phyloP scores from a whole-genome alignment of 1,140 invertebrate species.

The Uloborus diversus region DNA sequence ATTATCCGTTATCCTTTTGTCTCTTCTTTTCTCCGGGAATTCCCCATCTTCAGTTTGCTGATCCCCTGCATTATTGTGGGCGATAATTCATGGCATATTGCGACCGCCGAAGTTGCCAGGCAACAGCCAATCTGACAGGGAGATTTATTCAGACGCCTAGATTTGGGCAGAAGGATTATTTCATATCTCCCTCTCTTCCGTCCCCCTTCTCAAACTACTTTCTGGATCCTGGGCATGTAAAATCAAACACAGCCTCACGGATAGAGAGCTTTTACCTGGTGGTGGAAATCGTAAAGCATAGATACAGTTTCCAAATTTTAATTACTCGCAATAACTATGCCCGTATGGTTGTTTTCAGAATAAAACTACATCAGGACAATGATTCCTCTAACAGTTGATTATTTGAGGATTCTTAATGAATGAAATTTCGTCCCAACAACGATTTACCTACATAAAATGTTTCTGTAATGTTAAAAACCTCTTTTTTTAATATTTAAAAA shows the following conservation, averaged over 20 bases:
- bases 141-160: conserved; percentile 51
- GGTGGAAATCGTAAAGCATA: no score
- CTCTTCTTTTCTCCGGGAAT: conserved; percentile 37
- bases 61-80: conserved; percentile 53
- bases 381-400: no score
- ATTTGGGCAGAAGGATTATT: conserved; percentile 48
- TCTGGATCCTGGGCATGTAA: not conserved
- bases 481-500: no score
- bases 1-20: conserved; percentile 46
- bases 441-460: no score
- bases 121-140: conserved; percentile 52
- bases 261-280: no score
- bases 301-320: no score
- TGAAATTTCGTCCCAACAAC: no score
- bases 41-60: conserved; percentile 53
- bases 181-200: conserved; percentile 16
- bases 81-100: conserved; percentile 54
- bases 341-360: no score
- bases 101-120: conserved; percentile 44
- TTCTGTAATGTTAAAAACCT: no score
- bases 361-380: no score
- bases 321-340: no score
- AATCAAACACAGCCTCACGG: not conserved
- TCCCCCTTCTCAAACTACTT: conserved; percentile 30
- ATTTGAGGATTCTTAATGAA: no score